Conservation (phyloP, 2,888 invertebrate species). For the Vanessa cardui region DNA sequence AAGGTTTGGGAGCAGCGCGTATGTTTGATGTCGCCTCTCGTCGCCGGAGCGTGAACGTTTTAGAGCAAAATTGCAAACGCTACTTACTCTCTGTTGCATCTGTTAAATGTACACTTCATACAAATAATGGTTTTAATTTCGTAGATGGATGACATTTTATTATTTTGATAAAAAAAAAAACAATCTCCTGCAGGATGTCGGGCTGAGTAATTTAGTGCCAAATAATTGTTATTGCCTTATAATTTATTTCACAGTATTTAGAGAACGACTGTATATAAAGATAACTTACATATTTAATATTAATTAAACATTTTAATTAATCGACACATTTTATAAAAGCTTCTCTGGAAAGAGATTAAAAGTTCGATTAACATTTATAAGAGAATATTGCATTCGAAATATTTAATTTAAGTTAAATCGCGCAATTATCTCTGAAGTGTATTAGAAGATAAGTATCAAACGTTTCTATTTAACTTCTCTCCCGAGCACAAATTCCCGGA, state of each 20-base stretch:
- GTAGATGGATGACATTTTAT: conserved; percentile 69
- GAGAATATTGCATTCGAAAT: conserved; percentile 52
- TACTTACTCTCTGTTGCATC: conserved; percentile 67
- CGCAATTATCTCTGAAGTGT: conserved; percentile 79
- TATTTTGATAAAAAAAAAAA: conserved; percentile 13
- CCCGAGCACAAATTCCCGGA: conserved; percentile 77
- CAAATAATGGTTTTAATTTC: conserved; percentile 80
- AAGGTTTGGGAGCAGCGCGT: conserved; percentile 75
- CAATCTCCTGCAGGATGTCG: conserved; percentile 13
- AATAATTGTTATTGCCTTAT: neutral
- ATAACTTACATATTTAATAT: neutral
- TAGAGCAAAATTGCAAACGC: conserved; percentile 78
- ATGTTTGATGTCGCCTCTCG: conserved; percentile 82
- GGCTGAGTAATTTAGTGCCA: conserved; percentile 20
- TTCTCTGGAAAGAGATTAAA: neutral
- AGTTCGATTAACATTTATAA: conserved; percentile 6
- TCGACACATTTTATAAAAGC: neutral
- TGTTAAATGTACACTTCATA: conserved; percentile 72
- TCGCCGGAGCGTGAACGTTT: conserved; percentile 76
- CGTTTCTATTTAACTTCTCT: conserved; percentile 83
- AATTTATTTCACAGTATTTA: neutral
- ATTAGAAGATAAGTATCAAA: conserved; percentile 82
- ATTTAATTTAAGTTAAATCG: conserved; percentile 72
- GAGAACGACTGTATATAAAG: too few relatives aligned
- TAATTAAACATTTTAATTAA: neutral